Evolutionary conservation across 2,113 vertebrate species (phyloP), one percentile per base, ranked within the genome.

Genomic region (Leucopternis melanops): DNA sequence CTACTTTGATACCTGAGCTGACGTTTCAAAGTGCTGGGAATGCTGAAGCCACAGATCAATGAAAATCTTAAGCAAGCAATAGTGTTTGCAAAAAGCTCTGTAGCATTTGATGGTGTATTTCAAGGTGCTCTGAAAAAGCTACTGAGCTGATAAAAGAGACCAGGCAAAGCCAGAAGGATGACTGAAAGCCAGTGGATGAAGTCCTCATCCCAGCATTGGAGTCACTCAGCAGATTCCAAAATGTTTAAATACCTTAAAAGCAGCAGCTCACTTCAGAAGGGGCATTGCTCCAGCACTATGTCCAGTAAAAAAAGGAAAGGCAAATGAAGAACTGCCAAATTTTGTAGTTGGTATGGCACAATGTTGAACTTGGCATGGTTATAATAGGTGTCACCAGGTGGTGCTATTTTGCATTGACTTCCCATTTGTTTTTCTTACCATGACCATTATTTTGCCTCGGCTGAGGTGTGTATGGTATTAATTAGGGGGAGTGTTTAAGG

Each of bases 51-150:
- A 47, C 65, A 73, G 78, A 88, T 87, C 80, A 77, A 38, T 89
- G 83, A 45, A 85, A 92, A 69, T 45, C 74, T 90, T 91, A 72
- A 94, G 85, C 70, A 79, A 81, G 57, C 36, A 57, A 3, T 10
- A 81, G 57, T 18, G 66, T 88, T 94, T 92, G 87, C 81, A 90
- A 66, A 94, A 96, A 71, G 66, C 81, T 91, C 66, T 75, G 36
- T 47, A 61, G 52, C 34, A 19, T 79, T 74, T 92, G 34, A 40
- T 45, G 47, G 22, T 75, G 38, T 71, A 42, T 49, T 90, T 92
- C 17, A 57, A 88, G 63, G 79, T 88, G 38, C 66, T 82, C 54
- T 72, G 49, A n/a, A 83, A 93, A 95, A 50, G 12, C 0, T 5
- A 6, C 18, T 71, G 61, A 62, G n/a, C 36, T 80, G n/a, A 49